Evolutionary conservation across 2,113 vertebrate genomes (phyloP).

Genomic region (Gasterosteus aculeatus): DNA sequence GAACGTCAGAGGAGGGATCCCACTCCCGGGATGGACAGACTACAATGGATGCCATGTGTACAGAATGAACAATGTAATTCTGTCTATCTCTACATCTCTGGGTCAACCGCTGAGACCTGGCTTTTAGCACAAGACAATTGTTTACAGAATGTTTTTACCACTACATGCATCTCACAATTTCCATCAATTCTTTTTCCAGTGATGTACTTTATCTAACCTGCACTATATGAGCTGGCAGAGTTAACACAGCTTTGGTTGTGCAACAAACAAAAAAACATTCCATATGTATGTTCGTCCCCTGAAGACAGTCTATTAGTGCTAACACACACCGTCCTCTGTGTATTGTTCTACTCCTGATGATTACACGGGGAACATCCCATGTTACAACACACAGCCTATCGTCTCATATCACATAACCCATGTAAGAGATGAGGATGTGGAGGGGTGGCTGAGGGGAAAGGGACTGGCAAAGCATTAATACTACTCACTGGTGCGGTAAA

Average conservation of each 20-base stretch:
- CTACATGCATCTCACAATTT: too few relatives aligned
- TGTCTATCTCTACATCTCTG: too few relatives aligned
- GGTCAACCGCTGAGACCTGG: too few relatives aligned
- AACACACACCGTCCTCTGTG: constrained; percentile 50
- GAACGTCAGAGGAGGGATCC: too few relatives aligned
- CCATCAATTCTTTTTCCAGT: neutral
- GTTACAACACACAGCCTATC: constrained; percentile 71
- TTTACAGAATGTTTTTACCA: too few relatives aligned
- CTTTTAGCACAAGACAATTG: too few relatives aligned
- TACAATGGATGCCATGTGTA: too few relatives aligned
- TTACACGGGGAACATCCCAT: constrained; percentile 71
- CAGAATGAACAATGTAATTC: too few relatives aligned
- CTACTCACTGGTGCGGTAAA: constrained; percentile 83
- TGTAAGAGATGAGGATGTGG: constrained; percentile 58
- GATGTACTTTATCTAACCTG: neutral
- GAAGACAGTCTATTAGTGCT: constrained; percentile 63
- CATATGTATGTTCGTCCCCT: constrained; percentile 16
- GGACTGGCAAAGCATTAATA: constrained; percentile 77
- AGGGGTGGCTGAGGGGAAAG: constrained; percentile 16
- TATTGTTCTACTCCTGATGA: constrained; percentile 64
- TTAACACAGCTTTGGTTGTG: neutral
- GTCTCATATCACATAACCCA: constrained; percentile 58
- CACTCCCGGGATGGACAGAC: too few relatives aligned
- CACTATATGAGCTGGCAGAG: neutral
- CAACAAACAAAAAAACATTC: neutral